These are phyloP conservation scores for Ornithoptera alexandrae DNA, from an alignment of 2,888 invertebrate species.

Conservation along the genomic window DNA sequence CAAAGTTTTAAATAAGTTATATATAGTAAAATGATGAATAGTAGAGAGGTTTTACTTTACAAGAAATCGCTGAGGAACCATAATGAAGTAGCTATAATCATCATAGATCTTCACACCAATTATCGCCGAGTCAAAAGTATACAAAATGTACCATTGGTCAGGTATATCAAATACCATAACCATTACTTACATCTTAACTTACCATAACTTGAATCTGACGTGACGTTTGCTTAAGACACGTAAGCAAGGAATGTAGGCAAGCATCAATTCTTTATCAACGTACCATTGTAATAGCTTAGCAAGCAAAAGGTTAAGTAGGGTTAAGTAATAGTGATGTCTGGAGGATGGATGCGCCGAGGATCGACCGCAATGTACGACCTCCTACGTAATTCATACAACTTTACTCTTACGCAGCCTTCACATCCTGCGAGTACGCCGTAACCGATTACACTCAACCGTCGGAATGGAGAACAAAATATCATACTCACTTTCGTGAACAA, in stretches of 20 bases:
- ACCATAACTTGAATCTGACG: neutral
- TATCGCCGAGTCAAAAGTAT: too few relatives aligned
- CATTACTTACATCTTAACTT: too few relatives aligned
- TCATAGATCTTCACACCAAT: too few relatives aligned
- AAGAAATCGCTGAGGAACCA: too few relatives aligned
- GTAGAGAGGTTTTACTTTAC: too few relatives aligned
- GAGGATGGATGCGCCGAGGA: conserved; percentile 4
- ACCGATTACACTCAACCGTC: neutral
- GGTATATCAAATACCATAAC: too few relatives aligned
- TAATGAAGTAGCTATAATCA: too few relatives aligned
- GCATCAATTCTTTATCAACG: conserved; percentile 12
- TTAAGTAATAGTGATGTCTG: conserved; percentile 10
- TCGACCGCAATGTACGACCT: conserved; percentile 8
- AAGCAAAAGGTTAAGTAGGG: neutral
- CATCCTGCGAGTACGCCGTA: neutral
- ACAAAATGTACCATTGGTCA: too few relatives aligned
- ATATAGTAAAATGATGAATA: too few relatives aligned
- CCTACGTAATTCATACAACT: conserved; percentile 9
- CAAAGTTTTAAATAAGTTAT: too few relatives aligned
- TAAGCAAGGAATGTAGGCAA: conserved; percentile 7
- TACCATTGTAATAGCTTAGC: conserved; percentile 9
- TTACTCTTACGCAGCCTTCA: neutral
- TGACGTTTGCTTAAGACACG: conserved; percentile 4
- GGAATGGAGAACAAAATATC: too few relatives aligned
- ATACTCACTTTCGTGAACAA: too few relatives aligned